Percentiles rank a stretch among this genome's conserved stretches.
phyloP scores from a whole-genome alignment of 1,140 invertebrate species.

The Meloidogyne floridensis region DNA sequence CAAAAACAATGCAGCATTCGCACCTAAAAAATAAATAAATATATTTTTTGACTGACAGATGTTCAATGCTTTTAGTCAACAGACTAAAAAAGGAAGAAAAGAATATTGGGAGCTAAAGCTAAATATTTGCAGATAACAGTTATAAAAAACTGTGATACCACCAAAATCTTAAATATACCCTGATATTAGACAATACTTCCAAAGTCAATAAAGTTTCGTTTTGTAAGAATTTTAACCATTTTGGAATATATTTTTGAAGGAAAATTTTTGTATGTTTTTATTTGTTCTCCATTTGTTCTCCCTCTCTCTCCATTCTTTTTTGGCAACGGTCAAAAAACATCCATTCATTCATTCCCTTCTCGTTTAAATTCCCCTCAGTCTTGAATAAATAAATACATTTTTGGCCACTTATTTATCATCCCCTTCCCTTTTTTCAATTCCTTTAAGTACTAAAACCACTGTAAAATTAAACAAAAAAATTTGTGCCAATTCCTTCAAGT shows the following conservation, averaged over 20 bases:
- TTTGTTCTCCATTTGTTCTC: neutral
- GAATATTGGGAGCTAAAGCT: too few species aligned
- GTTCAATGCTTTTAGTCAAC: neutral
- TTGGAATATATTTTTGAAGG: neutral
- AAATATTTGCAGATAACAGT: too few species aligned
- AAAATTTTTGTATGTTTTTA: neutral
- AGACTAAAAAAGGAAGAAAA: neutral
- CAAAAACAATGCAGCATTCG: neutral
- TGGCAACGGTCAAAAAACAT: neutral
- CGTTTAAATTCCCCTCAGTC: too few species aligned
- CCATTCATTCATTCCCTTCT: neutral
- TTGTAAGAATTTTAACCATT: too few species aligned
- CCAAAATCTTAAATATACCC: too few species aligned
- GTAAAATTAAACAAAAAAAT: too few species aligned
- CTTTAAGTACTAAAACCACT: neutral
- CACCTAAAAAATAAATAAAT: constrained; percentile 7
- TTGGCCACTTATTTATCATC: neutral
- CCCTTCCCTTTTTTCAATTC: neutral
- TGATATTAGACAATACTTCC: too few species aligned
- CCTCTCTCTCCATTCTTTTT: neutral
- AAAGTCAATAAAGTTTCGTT: too few species aligned
- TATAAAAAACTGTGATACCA: too few species aligned
- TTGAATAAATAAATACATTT: constrained; percentile 10
- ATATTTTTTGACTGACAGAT: constrained; percentile 9
- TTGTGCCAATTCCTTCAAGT: too few species aligned